Evolutionary conservation across 2,888 invertebrate species (phyloP), one percentile per base, ranked within the genome.

Genomic region (Perizoma affinitatum): DNA sequence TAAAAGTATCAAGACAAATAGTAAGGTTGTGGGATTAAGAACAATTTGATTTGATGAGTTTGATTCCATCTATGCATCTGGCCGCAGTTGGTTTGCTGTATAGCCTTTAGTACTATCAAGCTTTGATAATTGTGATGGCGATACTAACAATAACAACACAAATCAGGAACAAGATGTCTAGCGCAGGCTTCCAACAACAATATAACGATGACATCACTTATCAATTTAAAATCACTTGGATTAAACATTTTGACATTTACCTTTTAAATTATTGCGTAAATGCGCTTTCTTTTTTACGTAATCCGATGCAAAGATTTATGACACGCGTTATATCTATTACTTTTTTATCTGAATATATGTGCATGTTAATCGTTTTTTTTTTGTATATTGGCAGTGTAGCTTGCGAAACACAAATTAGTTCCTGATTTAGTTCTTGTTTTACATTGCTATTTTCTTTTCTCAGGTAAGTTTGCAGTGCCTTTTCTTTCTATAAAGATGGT

Each of bases 381-480:
- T 57, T 42, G n/a, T 50, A 35, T 38, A 34, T 22, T 41, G 38
- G 40, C 53, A 38, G 50, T 58, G 42, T 44, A 56, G 38, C 41
- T 43, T 46, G 46, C 34, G 40, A 58, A 54, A 44, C 60, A 38
- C 45, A 48, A 38, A 43, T 61, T 42, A 53, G 44, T 48, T 67
- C 51, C 65, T 58, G 66, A 49, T 56, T 58, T 62, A 50, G 54
- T 56, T 48, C 41, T 41, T 54, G 9, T 33, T 45, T 56, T 54
- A 35, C 44, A 54, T 54, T 4, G 10, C 7, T 70, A 65, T 62
- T 68, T 67, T 63, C 69, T 71, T 58, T 71, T 80, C 78, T 48
- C 81, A 84, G 83, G 83, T 84, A 84, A 82, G 83, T 80, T 73
- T 40, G 41, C 40, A 49, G 40, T 10, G 10, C n/a, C 7, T 50